Evolutionary conservation across 2,888 invertebrate genomes (phyloP).

Genomic region (Drosophila merina): DNA sequence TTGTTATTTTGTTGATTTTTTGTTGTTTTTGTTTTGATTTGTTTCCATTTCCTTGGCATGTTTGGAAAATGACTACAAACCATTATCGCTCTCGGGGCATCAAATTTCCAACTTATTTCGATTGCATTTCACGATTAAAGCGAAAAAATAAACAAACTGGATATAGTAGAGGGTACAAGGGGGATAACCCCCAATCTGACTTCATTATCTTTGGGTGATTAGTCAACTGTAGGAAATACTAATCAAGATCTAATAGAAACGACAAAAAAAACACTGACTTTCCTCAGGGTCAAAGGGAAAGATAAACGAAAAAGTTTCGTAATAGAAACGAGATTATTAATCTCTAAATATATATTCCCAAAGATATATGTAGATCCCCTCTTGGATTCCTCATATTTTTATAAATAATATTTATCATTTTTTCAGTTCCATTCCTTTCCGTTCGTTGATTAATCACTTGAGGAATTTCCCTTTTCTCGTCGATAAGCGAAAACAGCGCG

Average conservation of each 20-base stretch:
- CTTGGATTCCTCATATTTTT: background rate
- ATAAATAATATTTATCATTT: background rate
- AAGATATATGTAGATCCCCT: too few relatives aligned
- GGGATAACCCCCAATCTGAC: background rate
- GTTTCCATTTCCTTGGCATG: conserved; percentile 13
- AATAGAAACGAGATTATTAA: too few relatives aligned
- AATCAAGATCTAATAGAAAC: conserved; percentile 10
- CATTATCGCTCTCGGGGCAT: conserved; percentile 67
- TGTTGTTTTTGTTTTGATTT: too few relatives aligned
- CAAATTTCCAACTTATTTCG: conserved; percentile 63
- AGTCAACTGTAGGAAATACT: conserved; percentile 19
- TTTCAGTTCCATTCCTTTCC: background rate
- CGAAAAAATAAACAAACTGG: conserved; percentile 14
- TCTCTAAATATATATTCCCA: too few relatives aligned
- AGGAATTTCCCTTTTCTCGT: conserved; percentile 1
- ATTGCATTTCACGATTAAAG: conserved; percentile 41
- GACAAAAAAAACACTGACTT: conserved; percentile 3
- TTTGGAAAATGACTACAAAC: conserved; percentile 68
- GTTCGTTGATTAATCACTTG: conserved; percentile 18
- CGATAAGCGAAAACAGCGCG: conserved; percentile 17
- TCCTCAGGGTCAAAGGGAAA: conserved; percentile 4
- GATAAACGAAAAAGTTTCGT: too few relatives aligned
- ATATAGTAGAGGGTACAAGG: background rate
- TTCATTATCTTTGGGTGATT: conserved; percentile 23
- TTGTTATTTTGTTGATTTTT: too few relatives aligned